Conservation (phyloP, 2,113 vertebrate genomes). For the Lathamus discolor region DNA sequence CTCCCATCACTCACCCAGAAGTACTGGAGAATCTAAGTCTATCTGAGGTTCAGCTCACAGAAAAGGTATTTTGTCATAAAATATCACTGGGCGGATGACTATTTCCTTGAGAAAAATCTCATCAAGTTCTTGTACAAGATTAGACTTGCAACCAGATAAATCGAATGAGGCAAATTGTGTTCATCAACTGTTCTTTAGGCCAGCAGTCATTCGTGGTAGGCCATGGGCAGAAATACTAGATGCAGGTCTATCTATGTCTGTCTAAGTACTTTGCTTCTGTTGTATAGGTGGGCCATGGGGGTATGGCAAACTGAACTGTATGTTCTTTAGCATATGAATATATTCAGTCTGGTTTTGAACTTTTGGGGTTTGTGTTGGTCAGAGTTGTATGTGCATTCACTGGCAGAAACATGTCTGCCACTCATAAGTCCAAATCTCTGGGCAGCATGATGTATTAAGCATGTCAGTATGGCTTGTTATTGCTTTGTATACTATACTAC, state of each 20-base stretch:
- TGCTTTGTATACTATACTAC: no score
- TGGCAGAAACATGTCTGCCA: background rate
- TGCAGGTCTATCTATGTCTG: accelerated
- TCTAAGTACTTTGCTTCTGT: background rate
- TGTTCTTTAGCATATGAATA: background rate
- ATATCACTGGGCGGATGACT: background rate
- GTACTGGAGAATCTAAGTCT: slow-evolving; percentile 57
- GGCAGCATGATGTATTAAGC: background rate
- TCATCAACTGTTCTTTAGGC: accelerated
- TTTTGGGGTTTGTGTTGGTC: background rate
- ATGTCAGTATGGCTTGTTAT: background rate
- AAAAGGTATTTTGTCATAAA: slow-evolving; percentile 66
- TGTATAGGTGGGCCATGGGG: background rate
- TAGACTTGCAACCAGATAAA: background rate
- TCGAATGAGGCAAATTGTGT: background rate
- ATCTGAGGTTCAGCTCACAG: slow-evolving; percentile 63
- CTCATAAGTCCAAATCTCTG: accelerated
- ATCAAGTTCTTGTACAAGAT: background rate
- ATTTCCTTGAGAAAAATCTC: background rate
- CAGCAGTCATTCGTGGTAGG: background rate
- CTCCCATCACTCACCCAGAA: slow-evolving; percentile 62
- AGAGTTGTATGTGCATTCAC: background rate
- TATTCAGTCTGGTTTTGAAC: background rate
- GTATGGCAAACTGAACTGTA: background rate
- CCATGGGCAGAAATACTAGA: background rate